phyloP scores from a whole-genome alignment of 2,797 vertebrate species.

The Atherinosoma microstoma region DNA sequence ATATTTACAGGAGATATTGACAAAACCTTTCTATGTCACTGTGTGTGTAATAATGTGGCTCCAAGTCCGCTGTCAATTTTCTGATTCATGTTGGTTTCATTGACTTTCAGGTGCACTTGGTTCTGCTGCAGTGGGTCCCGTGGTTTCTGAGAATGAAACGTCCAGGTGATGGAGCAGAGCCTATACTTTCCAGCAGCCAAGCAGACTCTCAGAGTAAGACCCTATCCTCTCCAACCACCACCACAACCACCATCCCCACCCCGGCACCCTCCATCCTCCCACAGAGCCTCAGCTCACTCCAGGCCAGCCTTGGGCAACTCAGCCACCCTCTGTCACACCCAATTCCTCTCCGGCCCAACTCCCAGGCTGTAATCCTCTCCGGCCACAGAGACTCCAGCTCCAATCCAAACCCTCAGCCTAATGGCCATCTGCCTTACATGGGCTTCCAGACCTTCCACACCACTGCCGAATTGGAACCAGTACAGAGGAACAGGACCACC shows the following conservation, averaged over 20 bases:
- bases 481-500: conserved; percentile 60
- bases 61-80: background rate
- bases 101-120: conserved; percentile 77
- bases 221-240: conserved; percentile 73
- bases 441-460: conserved; percentile 79
- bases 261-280: conserved; percentile 66
- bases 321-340: conserved; percentile 61
- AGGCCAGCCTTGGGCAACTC: conserved; percentile 70
- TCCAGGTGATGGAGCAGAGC: conserved; percentile 77
- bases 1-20: background rate
- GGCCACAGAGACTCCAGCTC: conserved; percentile 55
- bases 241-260: conserved; percentile 72
- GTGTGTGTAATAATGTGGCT: background rate
- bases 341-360: conserved; percentile 25
- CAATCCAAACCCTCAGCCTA: conserved; percentile 72
- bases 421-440: conserved; percentile 83
- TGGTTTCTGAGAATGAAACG: conserved; percentile 87
- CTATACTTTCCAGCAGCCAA: conserved; percentile 72
- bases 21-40: background rate
- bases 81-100: background rate
- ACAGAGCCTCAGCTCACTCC: conserved; percentile 72
- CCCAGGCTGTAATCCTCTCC: conserved; percentile 50
- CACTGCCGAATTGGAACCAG: conserved; percentile 70
- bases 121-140: conserved; percentile 86
- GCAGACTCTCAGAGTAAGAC: conserved; percentile 75